These are phyloP conservation scores for Taenaris catops DNA, from an alignment of 2,888 invertebrate species.

Conservation along the genomic window DNA sequence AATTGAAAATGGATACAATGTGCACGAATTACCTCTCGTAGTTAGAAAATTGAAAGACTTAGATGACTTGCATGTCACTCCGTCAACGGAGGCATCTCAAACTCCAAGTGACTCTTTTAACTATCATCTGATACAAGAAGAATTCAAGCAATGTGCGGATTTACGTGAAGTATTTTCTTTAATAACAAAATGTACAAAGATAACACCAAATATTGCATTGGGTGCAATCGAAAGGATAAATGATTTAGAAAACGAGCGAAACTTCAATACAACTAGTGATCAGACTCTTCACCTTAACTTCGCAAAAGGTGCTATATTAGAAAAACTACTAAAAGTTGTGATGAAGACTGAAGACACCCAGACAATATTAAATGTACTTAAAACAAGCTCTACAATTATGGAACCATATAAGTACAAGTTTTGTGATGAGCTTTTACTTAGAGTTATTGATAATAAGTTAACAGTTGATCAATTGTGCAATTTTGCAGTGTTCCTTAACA, in stretches of 20 bases:
- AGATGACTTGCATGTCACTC: constrained; percentile 41
- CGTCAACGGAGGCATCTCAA: constrained; percentile 28
- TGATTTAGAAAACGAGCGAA: constrained; percentile 54
- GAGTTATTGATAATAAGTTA: constrained; percentile 81
- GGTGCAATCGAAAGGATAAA: constrained; percentile 72
- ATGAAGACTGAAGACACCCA: constrained; percentile 67
- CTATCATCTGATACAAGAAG: constrained; percentile 62
- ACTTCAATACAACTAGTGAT: constrained; percentile 33
- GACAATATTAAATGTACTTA: constrained; percentile 63
- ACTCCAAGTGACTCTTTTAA: constrained; percentile 42
- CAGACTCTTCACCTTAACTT: constrained; percentile 46
- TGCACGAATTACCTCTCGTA: constrained; percentile 84
- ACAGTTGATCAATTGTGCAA: constrained; percentile 80
- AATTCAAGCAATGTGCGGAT: constrained; percentile 63
- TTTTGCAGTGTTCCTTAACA: constrained; percentile 74
- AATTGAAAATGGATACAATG: constrained; percentile 83
- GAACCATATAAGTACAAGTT: constrained; percentile 72
- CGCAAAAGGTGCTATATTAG: constrained; percentile 67
- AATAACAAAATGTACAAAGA: constrained; percentile 68
- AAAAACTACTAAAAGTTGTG: constrained; percentile 62
- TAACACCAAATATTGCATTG: constrained; percentile 70
- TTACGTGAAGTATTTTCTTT: constrained; percentile 65
- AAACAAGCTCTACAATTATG: constrained; percentile 55
- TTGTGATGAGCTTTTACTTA: constrained; percentile 80
- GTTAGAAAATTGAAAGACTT: constrained; percentile 74